Conservation (phyloP, 2,113 vertebrate genomes). For the Rhea americana region DNA sequence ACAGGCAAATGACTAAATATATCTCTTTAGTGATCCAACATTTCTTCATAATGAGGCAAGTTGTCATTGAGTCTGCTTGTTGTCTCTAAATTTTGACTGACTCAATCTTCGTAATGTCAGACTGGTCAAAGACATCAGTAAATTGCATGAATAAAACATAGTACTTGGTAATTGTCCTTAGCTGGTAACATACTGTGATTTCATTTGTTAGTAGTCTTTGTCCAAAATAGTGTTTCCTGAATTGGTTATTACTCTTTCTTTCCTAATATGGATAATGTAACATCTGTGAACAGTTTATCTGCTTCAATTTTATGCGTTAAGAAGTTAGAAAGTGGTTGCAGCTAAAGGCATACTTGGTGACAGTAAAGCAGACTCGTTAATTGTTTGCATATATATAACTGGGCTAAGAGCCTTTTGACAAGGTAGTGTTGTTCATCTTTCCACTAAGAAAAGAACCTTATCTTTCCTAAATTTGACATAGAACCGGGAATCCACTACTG, state of each 20-base stretch:
- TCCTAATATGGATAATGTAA: background rate
- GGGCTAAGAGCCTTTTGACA: background rate
- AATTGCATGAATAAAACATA: conserved; percentile 72
- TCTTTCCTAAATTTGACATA: background rate
- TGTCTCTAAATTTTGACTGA: conserved; percentile 66
- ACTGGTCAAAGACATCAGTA: conserved; percentile 66
- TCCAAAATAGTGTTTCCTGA: background rate
- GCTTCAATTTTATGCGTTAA: background rate
- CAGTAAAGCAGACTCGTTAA: background rate
- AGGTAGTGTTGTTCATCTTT: background rate
- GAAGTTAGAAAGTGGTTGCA: background rate
- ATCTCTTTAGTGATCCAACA: conserved; percentile 60
- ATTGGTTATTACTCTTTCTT: conserved; percentile 17
- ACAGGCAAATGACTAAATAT: conserved; percentile 66
- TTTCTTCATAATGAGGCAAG: conserved; percentile 68
- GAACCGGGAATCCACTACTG: background rate
- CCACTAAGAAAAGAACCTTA: background rate
- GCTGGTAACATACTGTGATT: conserved; percentile 37
- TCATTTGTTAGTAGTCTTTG: conserved; percentile 7
- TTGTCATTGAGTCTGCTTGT: conserved; percentile 63
- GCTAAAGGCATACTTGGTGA: background rate
- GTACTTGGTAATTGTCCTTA: conserved; percentile 56
- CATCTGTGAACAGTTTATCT: background rate
- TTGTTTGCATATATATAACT: background rate
- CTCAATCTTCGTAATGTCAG: conserved; percentile 69